Evolutionary conservation across 1,140 invertebrate genomes (phyloP), one percentile per base, ranked within the genome.

Genomic region (Drosophila triauraria): DNA sequence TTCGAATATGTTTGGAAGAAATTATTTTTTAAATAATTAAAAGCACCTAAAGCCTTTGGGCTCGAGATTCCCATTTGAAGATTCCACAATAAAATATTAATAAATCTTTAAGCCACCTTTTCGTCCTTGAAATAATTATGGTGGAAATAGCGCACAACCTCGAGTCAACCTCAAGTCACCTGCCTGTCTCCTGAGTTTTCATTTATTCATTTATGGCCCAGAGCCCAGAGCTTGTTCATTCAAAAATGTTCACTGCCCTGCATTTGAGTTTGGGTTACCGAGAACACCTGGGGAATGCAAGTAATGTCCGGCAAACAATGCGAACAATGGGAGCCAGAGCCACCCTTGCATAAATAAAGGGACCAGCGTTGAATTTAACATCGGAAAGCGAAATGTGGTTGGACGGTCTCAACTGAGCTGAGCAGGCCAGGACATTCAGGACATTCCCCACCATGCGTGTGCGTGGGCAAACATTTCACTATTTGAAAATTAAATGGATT

Each of bases 401-500:
- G 54, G 27, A 9, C 47, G 48, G 5, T 27, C 27, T 4, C 5
- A 53, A 46, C 7, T 25, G 25, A 32, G 32, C 32, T 38, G 23
- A 51, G 44, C 54, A 20, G 15, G 15, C n/a, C 17, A 61, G 20
- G 23, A 12, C 44, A 65, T 47, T 68, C 46, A 72, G 74, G 53
- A 46, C 74, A 82, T 67, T 62, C 46, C 13, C 46, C n/a, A 68
- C 20, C 44, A 51, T 61, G 48, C 46, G 54, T 68, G 48, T 65
- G 59, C 63, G 59, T 80, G 72, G 75, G 70, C 51, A 82, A 86
- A 91, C 77, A 91, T 83, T 91, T 60, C 60, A 68, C 79, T 78
- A 80, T 75, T 82, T 86, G 82, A 86, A 91, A 91, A 91, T 91
- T 91, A 91, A 91, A 91, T 91, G 86, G 82, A 85, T 90, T 90